These are phyloP conservation scores for Gymnopithys bicolor DNA, from an alignment of 2,797 vertebrate genomes.

Conservation along the genomic window DNA sequence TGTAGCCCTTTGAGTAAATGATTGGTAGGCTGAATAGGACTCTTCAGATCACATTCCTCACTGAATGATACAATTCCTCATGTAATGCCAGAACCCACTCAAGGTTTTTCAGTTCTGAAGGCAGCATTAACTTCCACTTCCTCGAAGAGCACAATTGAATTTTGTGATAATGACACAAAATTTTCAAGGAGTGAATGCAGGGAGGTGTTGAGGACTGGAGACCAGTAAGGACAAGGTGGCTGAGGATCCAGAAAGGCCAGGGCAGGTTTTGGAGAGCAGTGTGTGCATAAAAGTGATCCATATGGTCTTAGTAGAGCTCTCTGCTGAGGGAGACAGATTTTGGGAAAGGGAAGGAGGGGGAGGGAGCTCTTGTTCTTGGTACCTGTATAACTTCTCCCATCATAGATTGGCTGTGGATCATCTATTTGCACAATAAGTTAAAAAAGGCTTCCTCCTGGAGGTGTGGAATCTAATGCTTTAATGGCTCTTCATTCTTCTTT, in stretches of 20 bases:
- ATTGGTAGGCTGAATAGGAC: conserved; percentile 27
- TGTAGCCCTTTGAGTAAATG: conserved; percentile 49
- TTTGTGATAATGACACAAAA: neutral
- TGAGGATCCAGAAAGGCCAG: neutral
- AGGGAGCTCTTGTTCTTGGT: neutral
- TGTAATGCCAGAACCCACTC: conserved; percentile 19
- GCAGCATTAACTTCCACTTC: conserved; percentile 2
- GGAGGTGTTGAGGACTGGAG: neutral
- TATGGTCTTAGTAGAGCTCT: neutral
- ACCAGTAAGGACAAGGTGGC: neutral
- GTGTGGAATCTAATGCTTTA: neutral
- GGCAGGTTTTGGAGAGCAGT: neutral
- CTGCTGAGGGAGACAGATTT: neutral
- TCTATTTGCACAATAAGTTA: neutral
- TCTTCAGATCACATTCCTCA: conserved; percentile 52
- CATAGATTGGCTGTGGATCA: neutral
- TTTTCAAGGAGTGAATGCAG: neutral
- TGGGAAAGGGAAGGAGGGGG: neutral
- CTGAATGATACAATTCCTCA: conserved; percentile 33
- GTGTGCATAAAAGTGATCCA: neutral
- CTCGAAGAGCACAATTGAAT: neutral
- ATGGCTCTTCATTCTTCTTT: neutral
- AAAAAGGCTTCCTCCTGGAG: neutral
- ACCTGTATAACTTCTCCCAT: neutral
- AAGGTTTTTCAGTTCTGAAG: conserved; percentile 27